Base-by-base conservation (phyloP, 2,888 invertebrate genomes). In the Phengaris arion region DNA sequence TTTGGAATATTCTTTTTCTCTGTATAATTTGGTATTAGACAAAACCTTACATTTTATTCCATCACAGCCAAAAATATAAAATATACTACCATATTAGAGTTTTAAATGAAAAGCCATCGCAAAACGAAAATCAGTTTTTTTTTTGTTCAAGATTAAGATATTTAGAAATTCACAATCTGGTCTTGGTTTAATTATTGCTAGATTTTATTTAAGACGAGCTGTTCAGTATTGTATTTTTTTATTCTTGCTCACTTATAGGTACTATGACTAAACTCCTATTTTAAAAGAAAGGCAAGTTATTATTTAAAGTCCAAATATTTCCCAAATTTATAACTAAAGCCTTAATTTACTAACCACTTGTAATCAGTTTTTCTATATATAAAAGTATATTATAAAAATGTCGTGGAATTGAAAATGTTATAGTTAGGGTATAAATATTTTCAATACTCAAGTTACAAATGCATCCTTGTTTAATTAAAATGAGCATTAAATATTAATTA, bases 351-450 rank as follows among this genome's bases (percentile, higher is more conserved):
- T 22, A 22, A 22, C 22, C 22, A 22, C 22, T 22, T 22, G 35
- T 64, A 64, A 45, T 52, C 48, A 12, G 7, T 15, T 59, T 59
- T 22, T 35, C 35, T 59, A n/a, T 48, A 13, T 48, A 69, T 69
- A 46, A 45, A 68, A 68, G 46, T 46, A 9, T n/a, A 9, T 69
- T 48, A 48, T 48, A n/a, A 69, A 69, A 46, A 48, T 69, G 69
- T 69, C 69, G 48, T 69, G 69, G 69, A 69, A 69, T 69, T 69
- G 69, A 69, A 69, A 69, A 69, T 48, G n/a, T 46, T n/a, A 2
- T 69, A 48, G 45, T 69, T 48, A 69, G 48, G 12, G 64, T 64
- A 52, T 52, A 52, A 8, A 52, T 52, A 64, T 64, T 64, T 59
- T 64, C 45, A 45, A 9, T 52, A 52, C 12, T 64, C 64, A 45